Evolutionary conservation across 1,140 invertebrate genomes (phyloP), one percentile per base, ranked within the genome.

Genomic region (Radopholus similis): DNA sequence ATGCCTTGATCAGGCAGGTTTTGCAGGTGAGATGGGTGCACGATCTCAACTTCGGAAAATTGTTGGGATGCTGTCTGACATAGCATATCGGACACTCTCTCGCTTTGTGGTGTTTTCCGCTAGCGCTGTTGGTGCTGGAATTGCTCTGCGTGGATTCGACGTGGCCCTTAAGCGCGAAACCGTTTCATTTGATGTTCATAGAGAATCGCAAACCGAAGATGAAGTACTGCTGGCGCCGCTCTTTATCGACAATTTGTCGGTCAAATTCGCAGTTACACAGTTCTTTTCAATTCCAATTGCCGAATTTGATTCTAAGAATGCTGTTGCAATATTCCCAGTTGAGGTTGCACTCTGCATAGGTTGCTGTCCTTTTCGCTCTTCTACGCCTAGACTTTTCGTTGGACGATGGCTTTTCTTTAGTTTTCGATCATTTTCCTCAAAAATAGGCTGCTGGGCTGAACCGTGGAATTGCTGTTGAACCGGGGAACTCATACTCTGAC

Each of bases 41-140:
- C 34, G 72, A 64, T 21, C 37, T 42, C 4, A 80, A 56, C 42
- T 68, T 67, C 6, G 76, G 80, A 64, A 80, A 80, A 38, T 78
- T 64, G 35, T 37, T 51, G 13, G 35, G n/a, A 44, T 74, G 72
- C 47, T 78, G 68, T 38, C 58, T 58, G 9, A 74, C 18, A 30
- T 28, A 80, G 47, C 78, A 80, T 9, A 80, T 59, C 34, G 77
- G 75, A 37, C 78, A 80, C 55, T 81, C 78, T 4, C 65, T 57
- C 26, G 64, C 34, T 56, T 79, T 58, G 4, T 11, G 2, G 18
- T 44, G 37, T 35, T 35, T 42, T 3, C 28, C 42, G 15, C 21
- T 30, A 0, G 32, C 65, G 21, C 34, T 59, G 5, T 30, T 35
- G 2, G 11, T 49, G 15, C 37, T 28, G 18, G 35, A 37, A 64